A percentile compares a stretch with the other conserved stretches of the same genome.
These are phyloP conservation scores for Mamestra configurata DNA, from an alignment of 1,140 invertebrate genomes.

Conservation along the genomic window DNA sequence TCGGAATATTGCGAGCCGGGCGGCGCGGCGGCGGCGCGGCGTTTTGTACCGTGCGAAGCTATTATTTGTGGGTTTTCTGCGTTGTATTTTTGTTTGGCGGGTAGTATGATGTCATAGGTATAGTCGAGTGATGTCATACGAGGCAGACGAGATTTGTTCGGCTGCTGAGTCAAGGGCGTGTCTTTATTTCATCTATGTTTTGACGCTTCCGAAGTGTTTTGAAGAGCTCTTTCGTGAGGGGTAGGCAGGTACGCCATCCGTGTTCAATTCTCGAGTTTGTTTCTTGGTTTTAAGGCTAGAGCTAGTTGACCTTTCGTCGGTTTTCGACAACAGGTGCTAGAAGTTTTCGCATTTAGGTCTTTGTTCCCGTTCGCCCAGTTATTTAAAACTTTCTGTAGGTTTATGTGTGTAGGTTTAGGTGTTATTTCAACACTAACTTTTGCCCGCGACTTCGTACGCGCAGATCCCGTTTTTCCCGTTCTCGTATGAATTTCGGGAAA, in stretches of 20 bases:
- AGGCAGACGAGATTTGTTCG: constrained; percentile 14
- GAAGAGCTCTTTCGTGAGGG: neutral
- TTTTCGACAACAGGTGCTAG: neutral
- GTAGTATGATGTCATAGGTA: constrained; percentile 2
- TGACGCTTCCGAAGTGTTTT: neutral
- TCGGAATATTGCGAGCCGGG: too few relatives aligned
- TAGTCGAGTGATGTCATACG: constrained; percentile 27
- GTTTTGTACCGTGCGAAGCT: too few relatives aligned
- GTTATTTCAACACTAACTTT: too few relatives aligned
- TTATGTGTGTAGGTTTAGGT: too few relatives aligned
- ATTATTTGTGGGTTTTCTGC: constrained; percentile 22
- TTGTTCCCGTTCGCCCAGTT: too few relatives aligned
- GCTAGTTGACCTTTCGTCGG: neutral
- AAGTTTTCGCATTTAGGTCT: too few relatives aligned
- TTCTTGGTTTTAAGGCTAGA: neutral
- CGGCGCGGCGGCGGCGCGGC: too few relatives aligned
- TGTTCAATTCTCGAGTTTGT: neutral
- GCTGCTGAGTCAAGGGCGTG: constrained; percentile 41
- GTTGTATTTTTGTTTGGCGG: neutral
- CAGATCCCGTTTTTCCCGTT: too few relatives aligned
- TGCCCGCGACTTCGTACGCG: too few relatives aligned
- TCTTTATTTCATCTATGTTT: constrained; percentile 20
- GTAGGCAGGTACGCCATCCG: too few relatives aligned
- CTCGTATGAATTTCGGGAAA: too few relatives aligned
- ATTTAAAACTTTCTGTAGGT: too few relatives aligned